Evolutionary conservation across 1,140 invertebrate genomes (phyloP).

Genomic region (Pseudobourletiella spinata): DNA sequence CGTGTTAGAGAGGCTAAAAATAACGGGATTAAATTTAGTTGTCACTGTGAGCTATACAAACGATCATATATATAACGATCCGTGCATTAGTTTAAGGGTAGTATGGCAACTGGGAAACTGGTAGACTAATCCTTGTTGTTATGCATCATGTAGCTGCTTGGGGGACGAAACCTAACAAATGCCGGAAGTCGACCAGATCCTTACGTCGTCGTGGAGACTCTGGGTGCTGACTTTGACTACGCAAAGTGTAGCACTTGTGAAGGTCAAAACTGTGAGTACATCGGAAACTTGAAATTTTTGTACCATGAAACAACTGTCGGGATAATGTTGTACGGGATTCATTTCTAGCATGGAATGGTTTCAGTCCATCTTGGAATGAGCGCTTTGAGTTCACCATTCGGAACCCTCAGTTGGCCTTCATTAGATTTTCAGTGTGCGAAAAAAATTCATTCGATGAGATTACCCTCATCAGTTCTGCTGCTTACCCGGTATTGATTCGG

Average conservation of each 20-base stretch:
- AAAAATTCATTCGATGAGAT: constrained; percentile 96
- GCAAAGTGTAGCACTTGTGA: too few relatives aligned
- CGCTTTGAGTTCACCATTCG: constrained; percentile 71
- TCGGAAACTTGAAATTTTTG: neutral
- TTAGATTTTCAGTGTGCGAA: constrained; percentile 87
- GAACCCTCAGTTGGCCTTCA: constrained; percentile 78
- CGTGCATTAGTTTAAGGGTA: neutral
- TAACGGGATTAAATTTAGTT: too few relatives aligned
- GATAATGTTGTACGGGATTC: neutral
- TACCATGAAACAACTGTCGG: neutral
- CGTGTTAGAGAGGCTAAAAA: neutral
- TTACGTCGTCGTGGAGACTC: constrained; percentile 86
- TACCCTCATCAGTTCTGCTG: constrained; percentile 93
- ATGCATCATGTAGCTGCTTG: constrained; percentile 60
- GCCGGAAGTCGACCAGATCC: constrained; percentile 60
- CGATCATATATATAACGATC: neutral
- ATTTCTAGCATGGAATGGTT: constrained; percentile 93
- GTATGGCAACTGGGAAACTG: neutral
- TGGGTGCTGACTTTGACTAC: constrained; percentile 79
- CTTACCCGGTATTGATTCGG: constrained; percentile 83
- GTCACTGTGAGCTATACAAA: neutral
- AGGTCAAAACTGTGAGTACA: neutral
- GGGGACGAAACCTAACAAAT: constrained; percentile 78
- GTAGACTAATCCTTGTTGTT: neutral
- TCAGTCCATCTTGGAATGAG: constrained; percentile 93